phyloP scores from a whole-genome alignment of 2,113 vertebrate genomes.

The Microcebus jonahi region DNA sequence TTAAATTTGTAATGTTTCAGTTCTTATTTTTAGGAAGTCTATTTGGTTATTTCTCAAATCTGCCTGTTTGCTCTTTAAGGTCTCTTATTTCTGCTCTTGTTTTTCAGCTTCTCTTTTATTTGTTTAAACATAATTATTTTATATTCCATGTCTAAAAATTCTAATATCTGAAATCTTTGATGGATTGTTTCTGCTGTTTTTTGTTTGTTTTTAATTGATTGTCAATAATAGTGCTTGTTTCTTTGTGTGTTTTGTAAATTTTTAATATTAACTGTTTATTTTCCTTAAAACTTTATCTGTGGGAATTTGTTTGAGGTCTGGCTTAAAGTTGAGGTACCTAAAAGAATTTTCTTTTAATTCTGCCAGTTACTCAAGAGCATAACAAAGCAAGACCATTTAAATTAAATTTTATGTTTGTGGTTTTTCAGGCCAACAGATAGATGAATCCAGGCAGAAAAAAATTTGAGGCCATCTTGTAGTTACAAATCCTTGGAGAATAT shows the following conservation, averaged over 20 bases:
- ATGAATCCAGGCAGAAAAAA: neutral
- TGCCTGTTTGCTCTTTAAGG: neutral
- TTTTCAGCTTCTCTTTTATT: neutral
- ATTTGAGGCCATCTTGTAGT: neutral
- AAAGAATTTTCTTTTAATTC: neutral
- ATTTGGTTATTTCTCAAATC: neutral
- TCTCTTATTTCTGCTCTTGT: neutral
- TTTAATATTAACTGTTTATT: neutral
- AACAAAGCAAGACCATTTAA: neutral
- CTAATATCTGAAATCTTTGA: neutral
- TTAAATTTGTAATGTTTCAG: neutral
- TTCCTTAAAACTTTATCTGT: slow-evolving; percentile 8
- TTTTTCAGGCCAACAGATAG: neutral
- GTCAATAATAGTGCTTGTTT: neutral
- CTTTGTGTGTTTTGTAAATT: neutral
- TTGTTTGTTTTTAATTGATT: neutral
- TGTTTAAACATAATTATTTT: neutral
- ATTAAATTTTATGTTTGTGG: neutral
- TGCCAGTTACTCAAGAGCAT: neutral
- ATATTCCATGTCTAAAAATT: neutral
- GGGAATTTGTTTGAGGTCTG: neutral
- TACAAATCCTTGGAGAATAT: neutral
- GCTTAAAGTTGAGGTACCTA: neutral
- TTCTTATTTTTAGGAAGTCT: neutral
- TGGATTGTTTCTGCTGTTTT: neutral